phyloP scores from a whole-genome alignment of 2,888 invertebrate genomes.

The Papilio protenor region DNA sequence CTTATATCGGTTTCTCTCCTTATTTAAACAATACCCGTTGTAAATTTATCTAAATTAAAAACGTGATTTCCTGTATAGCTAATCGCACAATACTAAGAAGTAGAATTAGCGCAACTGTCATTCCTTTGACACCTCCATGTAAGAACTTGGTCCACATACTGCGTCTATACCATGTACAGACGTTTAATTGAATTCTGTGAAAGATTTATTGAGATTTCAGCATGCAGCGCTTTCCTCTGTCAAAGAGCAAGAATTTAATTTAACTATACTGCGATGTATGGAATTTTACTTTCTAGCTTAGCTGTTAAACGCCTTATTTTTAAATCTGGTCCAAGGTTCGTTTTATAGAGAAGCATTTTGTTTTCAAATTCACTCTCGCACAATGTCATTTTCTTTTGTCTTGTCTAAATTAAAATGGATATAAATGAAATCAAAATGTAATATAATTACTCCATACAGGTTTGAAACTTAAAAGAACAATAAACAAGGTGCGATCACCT shows the following conservation, averaged over 20 bases:
- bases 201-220: conserved; percentile 37
- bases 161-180: conserved; percentile 22
- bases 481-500: conserved; percentile 20
- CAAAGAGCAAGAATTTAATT: conserved; percentile 17
- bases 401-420: too few species aligned
- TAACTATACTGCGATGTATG: neutral
- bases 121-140: conserved; percentile 37
- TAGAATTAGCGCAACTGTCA: conserved; percentile 30
- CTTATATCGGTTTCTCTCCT: neutral
- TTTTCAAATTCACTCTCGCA: too few species aligned
- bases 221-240: conserved; percentile 25
- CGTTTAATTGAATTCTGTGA: conserved; percentile 39
- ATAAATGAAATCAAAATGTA: too few species aligned
- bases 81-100: conserved; percentile 16
- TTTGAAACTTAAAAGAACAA: conserved; percentile 19
- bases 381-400: too few species aligned
- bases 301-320: too few species aligned
- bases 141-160: conserved; percentile 46
- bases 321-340: too few species aligned
- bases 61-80: neutral
- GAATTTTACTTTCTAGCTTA: neutral
- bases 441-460: too few species aligned
- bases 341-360: too few species aligned
- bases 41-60: too few species aligned
- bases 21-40: too few species aligned